Evolutionary conservation across 1,140 invertebrate species (phyloP), one percentile per base, ranked within the genome.

Genomic region (Drosophila persimilis): DNA sequence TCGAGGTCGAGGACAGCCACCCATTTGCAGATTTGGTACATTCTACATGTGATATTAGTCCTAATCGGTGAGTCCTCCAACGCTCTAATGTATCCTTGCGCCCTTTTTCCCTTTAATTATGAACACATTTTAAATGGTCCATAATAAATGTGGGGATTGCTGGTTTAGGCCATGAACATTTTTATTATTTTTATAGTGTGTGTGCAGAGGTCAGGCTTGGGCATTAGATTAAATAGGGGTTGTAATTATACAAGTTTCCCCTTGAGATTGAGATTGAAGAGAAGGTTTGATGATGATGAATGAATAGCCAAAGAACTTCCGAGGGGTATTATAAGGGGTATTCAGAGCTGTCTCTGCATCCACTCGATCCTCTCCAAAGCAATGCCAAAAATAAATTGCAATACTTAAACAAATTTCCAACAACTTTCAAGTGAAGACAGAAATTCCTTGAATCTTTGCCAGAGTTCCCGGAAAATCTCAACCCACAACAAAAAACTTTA

Each of bases 11-110:
- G 67, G 65, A 70, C 73, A 60, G 35, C 66, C 62, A 66, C 63
- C 46, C 73, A 74, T 70, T 64, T 88, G 62, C 80, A 90, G 62
- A 62, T 90, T 63, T 90, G 89, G 89, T 79, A 89, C 56, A 89
- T 90, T 51, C 78, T 90, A 60, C 86, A 90, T 89, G 80, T 90
- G 77, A 90, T 90, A 90, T 78, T 90, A 80, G 89, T 90, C 72
- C 83, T 90, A 90, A 90, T 90, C 75, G 89, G 89, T 90, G 54
- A 90, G 66, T 69, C 69, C 69, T 69, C 64, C 48, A 35, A 17
- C 31, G 31, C 29, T 24, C 2, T 8, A 1, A 22, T 61, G 20
- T 62, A 17, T 17, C 44, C n/a, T 6, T 17, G 9, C 29, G 22
- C 31, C 7, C 48, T 15, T 15, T 53, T 51, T 43, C 9, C 54